A percentile compares a stretch with the other conserved stretches of the same genome.
phyloP scores from a whole-genome alignment of 2,797 vertebrate species.

The Gambusia yucatana region DNA sequence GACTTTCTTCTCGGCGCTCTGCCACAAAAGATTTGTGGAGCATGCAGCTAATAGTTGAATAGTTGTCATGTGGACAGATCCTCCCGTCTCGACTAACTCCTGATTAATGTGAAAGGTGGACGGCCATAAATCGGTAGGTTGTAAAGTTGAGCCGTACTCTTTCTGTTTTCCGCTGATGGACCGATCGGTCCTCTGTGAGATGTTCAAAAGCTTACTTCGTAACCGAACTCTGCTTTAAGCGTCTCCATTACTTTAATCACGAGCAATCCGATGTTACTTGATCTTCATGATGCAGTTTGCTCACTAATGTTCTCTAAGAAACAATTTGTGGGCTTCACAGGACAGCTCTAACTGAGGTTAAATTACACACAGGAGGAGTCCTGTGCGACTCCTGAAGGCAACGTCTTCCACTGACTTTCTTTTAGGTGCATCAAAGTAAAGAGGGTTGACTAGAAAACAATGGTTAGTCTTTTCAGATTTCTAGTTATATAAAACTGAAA shows the following conservation, averaged over 20 bases:
- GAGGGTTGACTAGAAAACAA: not conserved
- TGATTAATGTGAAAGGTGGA: not conserved
- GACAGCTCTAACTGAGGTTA: not conserved
- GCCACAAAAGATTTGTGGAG: not conserved
- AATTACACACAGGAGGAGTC: not conserved
- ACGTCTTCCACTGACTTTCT: not conserved
- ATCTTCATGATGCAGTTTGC: not conserved
- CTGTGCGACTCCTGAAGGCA: not conserved
- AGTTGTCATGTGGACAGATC: not conserved
- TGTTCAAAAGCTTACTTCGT: not conserved
- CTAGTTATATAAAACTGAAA: not conserved
- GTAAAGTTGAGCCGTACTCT: not conserved
- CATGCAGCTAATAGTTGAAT: not conserved
- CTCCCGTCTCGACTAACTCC: not conserved
- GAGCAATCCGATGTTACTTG: not conserved
- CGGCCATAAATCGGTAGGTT: not conserved
- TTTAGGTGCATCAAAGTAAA: not conserved
- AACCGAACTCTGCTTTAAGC: constrained; percentile 1
- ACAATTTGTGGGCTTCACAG: not conserved
- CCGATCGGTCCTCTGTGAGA: not conserved
- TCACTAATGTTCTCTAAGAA: not conserved
- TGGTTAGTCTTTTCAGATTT: not conserved
- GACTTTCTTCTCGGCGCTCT: not conserved
- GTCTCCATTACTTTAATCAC: not conserved
- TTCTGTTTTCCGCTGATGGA: not conserved